Base-by-base conservation (phyloP, 2,888 invertebrate genomes). In the Nudaria mundana region DNA sequence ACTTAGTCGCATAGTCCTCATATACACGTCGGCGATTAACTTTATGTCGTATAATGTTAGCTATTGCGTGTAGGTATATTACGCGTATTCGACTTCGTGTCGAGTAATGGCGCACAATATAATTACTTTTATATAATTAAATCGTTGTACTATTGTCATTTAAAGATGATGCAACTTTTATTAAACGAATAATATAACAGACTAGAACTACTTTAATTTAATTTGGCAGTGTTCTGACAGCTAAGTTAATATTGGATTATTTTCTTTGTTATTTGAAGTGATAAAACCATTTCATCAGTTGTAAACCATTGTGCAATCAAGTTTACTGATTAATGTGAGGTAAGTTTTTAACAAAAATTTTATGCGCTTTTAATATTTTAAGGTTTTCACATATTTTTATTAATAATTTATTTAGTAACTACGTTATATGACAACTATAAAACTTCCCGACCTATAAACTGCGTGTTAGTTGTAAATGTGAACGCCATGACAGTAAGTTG, bases 1-100 rank as follows among this genome's bases (percentile, higher is more conserved):
- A 44, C 36, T 40, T 44, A 40, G 37, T 29, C 32, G 44, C 32
- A 37, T 29, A 37, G 28, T 37, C 18, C 37, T 37, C 23, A 25
- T 25, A 25, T 43, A 43, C 31, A 43, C 35, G 18, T 18, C 18
- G 18, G 18, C 18, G 18, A 18, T 18, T 18, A 18, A 31, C 37
- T 38, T 43, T 22, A 30, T 34, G 26, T 32, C 16, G 11, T 25
- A 11, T 5, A 25, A 25, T 25, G 25, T 10, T 25, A 25, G 25
- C 16, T 30, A 30, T 38, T 22, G 35, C 34, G 29, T 18, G 18
- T 18, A 18, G 18, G 18, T 18, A 18, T 18, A 18, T 18, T 18
- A 8, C 22, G 26, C 35, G 14, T 31, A 31, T 37, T 28, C 37
- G 25, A 30, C 30, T 30, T 22, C 30, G 30, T 34, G 15, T 12